phyloP scores from a whole-genome alignment of 2,113 vertebrate species.

The Zosterops japonicus region DNA sequence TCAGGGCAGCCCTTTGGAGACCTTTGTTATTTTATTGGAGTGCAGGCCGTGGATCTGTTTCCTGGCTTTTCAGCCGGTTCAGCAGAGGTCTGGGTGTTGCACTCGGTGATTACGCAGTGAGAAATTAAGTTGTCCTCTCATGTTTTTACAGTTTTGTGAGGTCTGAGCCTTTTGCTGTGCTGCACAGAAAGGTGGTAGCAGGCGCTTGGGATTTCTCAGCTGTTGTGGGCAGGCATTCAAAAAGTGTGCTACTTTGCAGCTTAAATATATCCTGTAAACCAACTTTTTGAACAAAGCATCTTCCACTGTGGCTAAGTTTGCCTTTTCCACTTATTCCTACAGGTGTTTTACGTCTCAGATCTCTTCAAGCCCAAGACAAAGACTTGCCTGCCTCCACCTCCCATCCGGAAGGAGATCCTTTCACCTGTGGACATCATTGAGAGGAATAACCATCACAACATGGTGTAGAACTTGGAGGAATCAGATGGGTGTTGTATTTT shows the following conservation, averaged over 20 bases:
- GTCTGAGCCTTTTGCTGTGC: not conserved
- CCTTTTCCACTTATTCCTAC: conserved; percentile 13
- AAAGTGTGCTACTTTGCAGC: not conserved
- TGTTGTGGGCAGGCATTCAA: accelerated
- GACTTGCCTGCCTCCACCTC: conserved; percentile 81
- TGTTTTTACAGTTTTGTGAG: not conserved
- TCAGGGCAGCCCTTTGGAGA: not conserved
- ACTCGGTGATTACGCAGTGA: accelerated
- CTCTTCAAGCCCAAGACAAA: conserved; percentile 90
- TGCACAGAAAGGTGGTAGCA: not conserved
- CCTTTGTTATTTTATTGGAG: not conserved
- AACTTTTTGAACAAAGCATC: not conserved
- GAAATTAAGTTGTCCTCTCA: not conserved
- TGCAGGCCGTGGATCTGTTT: not conserved
- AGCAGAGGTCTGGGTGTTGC: not conserved
- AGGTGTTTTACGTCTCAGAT: conserved; percentile 97
- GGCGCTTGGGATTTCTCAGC: not conserved
- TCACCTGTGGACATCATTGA: conserved; percentile 94
- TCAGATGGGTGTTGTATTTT: conserved; percentile 22
- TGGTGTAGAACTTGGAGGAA: conserved; percentile 75
- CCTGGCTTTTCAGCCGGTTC: conserved; percentile 17
- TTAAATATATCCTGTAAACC: not conserved
- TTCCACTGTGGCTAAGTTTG: not conserved
- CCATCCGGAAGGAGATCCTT: conserved; percentile 93
- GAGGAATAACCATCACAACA: conserved; percentile 96